Percentiles rank a stretch among this genome's conserved stretches.
Conservation (phyloP, 2,113 vertebrate genomes). For the Psettodes erumei region DNA sequence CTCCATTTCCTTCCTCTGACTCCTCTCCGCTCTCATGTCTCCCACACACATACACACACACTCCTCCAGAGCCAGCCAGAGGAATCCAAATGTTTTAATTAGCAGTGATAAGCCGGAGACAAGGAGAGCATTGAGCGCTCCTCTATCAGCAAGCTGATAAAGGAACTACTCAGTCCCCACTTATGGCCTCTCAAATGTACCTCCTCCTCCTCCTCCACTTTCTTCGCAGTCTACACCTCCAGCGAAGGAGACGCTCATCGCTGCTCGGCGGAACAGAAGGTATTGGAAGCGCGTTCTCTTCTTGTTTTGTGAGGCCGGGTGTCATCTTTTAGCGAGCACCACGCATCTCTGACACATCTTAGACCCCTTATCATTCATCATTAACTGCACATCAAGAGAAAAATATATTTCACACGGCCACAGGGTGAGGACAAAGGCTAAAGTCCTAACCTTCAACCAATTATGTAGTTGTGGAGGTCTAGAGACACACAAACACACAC, state of each 20-base stretch:
- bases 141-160: conserved; percentile 78
- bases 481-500: not conserved
- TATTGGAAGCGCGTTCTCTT: not conserved
- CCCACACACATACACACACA: conserved; percentile 67
- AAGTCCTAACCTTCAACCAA: conserved; percentile 64
- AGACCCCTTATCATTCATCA: not conserved
- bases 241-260: conserved; percentile 19
- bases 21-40: conserved; percentile 72
- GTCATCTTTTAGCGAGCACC: not conserved
- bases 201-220: conserved; percentile 50
- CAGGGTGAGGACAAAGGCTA: not conserved
- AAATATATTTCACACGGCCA: conserved; percentile 8
- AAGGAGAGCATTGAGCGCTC: conserved; percentile 77
- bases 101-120: conserved; percentile 81
- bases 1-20: conserved; percentile 73
- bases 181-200: conserved; percentile 76
- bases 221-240: conserved; percentile 51
- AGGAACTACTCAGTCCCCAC: conserved; percentile 76
- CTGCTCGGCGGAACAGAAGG: not conserved
- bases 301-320: not conserved
- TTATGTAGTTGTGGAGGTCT: conserved; percentile 23
- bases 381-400: not conserved
- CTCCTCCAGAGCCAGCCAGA: conserved; percentile 68
- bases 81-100: conserved; percentile 87
- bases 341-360: not conserved